Evolutionary conservation across 2,113 vertebrate species (phyloP).

Genomic region (Riparia riparia): DNA sequence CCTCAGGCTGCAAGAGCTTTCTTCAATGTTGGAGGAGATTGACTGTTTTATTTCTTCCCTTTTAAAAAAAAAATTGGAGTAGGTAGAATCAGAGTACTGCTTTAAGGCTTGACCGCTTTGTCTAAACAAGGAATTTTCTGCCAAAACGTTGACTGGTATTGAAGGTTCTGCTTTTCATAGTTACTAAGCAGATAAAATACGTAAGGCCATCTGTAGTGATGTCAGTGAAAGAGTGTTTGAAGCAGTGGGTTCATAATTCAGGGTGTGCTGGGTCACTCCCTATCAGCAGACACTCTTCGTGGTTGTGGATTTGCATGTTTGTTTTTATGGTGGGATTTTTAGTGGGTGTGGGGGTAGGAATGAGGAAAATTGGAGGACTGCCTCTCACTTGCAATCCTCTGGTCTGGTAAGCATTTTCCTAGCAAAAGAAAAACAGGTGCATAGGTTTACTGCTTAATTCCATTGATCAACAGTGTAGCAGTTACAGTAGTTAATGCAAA

Average conservation of each 20-base stretch:
- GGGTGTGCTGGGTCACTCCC: rapidly evolving
- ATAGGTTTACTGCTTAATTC: neutral
- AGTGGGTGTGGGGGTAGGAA: neutral
- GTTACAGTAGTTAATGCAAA: neutral
- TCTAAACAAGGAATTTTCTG: neutral
- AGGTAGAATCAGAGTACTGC: neutral
- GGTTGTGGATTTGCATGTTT: neutral
- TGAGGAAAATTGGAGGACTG: neutral
- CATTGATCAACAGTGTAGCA: neutral
- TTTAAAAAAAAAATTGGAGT: rapidly evolving
- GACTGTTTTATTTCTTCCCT: neutral
- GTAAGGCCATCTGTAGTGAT: neutral
- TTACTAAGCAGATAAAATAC: neutral
- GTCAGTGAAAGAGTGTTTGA: neutral
- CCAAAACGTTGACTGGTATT: neutral
- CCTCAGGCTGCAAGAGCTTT: neutral
- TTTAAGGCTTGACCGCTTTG: neutral
- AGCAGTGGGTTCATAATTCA: neutral
- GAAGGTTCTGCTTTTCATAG: neutral
- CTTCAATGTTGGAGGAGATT: neutral
- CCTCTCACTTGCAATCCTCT: neutral
- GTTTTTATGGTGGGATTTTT: neutral
- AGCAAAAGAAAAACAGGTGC: neutral
- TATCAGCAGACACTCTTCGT: neutral
- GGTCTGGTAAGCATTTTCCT: neutral